These are phyloP conservation scores for Aphelenchoides fujianensis DNA, from an alignment of 1,140 invertebrate genomes.

Conservation along the genomic window DNA sequence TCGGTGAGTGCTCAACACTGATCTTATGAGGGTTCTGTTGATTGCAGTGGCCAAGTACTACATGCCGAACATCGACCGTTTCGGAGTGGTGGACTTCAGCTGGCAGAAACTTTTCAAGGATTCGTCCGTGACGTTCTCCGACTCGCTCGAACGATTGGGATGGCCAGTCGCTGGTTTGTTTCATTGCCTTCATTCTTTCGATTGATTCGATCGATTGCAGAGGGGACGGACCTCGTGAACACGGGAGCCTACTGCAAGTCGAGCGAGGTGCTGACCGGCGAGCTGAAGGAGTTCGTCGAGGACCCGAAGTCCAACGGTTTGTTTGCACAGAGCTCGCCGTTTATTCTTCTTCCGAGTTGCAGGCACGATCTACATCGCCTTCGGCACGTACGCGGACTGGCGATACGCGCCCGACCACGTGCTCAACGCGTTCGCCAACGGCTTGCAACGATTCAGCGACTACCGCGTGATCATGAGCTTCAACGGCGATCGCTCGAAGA, in stretches of 20 bases:
- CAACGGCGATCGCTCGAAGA: slow-evolving; percentile 26
- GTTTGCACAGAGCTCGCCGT: not conserved
- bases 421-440: slow-evolving; percentile 31
- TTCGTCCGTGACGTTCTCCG: not conserved
- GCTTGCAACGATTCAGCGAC: slow-evolving; percentile 24
- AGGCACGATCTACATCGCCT: slow-evolving; percentile 50
- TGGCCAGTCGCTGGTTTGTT: slow-evolving; percentile 1
- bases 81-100: slow-evolving; percentile 1
- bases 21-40: no score
- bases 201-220: not conserved
- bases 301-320: slow-evolving; percentile 35
- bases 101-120: slow-evolving; percentile 7
- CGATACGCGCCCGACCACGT: slow-evolving; percentile 35
- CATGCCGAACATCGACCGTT: slow-evolving; percentile 1
- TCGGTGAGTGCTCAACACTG: slow-evolving; percentile 7
- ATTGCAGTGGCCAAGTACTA: not conserved
- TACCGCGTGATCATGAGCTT: slow-evolving; percentile 49
- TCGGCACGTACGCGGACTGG: slow-evolving; percentile 46
- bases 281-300: slow-evolving; percentile 30
- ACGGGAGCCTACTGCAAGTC: slow-evolving; percentile 2
- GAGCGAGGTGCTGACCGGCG: slow-evolving; percentile 4
- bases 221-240: slow-evolving; percentile 4
- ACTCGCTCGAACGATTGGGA: not conserved
- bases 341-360: slow-evolving; percentile 4
- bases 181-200: not conserved